These are phyloP conservation scores for Palaemon carinicauda DNA, from an alignment of 1,140 invertebrate genomes.

Conservation along the genomic window DNA sequence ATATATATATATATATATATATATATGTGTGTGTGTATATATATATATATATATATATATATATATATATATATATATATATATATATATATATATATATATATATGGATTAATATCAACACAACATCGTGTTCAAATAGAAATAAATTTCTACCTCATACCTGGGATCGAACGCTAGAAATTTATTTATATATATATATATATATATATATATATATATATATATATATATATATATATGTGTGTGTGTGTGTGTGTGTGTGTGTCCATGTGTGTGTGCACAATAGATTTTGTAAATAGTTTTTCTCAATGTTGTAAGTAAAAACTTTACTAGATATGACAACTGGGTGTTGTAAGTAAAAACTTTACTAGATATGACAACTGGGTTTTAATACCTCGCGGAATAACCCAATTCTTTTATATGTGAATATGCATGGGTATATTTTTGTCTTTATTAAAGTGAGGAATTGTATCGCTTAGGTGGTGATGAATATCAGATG, in stretches of 20 bases:
- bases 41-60: background rate
- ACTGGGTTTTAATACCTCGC: no score
- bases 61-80: background rate
- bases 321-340: background rate
- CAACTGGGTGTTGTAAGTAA: background rate
- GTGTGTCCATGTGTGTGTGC: background rate
- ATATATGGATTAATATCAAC: background rate
- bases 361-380: background rate
- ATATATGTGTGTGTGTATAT: no score
- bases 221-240: slow-evolving; percentile 9
- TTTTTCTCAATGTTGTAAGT: background rate
- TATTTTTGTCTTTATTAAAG: no score
- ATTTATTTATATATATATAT: no score
- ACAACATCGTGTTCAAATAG: no score
- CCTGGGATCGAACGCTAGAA: no score
- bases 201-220: slow-evolving; percentile 9
- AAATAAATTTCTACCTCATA: no score
- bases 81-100: background rate
- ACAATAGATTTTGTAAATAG: background rate
- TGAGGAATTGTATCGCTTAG: no score
- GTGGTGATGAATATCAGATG: no score
- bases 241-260: background rate
- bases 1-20: no score
- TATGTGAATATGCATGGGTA: no score
- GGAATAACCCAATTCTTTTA: no score